Evolutionary conservation across 92 coral and sea anemone genomes (phyloP), one percentile per base, ranked within the genome.

Genomic region (Isaurus tuberculatus): DNA sequence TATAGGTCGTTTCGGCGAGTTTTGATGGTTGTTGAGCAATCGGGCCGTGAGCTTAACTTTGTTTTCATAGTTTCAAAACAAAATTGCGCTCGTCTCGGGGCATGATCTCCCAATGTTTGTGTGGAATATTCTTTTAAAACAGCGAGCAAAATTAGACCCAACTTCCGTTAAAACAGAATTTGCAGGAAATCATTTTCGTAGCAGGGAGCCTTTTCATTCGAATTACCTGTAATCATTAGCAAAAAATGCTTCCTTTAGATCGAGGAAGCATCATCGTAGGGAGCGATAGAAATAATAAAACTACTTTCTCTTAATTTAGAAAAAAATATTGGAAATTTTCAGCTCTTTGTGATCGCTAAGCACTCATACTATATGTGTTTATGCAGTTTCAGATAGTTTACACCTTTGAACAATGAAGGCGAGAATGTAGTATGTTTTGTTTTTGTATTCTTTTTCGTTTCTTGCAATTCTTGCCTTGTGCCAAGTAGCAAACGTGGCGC

Each of bases 131-230:
- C 34, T 60, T 77, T 75, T 60, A 77, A 90, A 86, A 86, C 86
- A 91, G 94, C 91, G 81, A 87, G 70, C 61, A 91, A 63, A 93
- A 94, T 94, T 94, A 94, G 84, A 79, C 86, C 79, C 77, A 29
- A 84, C 95, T 90, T 94, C 98, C 98, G 98, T 88, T 91, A 83
- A 81, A 82, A 83, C 78, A 78, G 91, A 92, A 89, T 90, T 90
- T 85, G 77, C 88, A 91, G 98, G 98, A 94, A 94, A 94, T 94
- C 81, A 94, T 89, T 94, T 94, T 91, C 98, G 69, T 94, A 84
- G 98, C 93, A 91, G 98, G 98, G 92, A 72, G 82, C 92, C 98
- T 83, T 89, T 79, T 91, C 95, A 89, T 93, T 91, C 86, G 90
- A 75, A 89, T 87, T 87, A 86, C 68, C 68, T 69, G 85, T 82